Evolutionary conservation across 2,888 invertebrate genomes (phyloP).

Genomic region (Tillus elongatus): DNA sequence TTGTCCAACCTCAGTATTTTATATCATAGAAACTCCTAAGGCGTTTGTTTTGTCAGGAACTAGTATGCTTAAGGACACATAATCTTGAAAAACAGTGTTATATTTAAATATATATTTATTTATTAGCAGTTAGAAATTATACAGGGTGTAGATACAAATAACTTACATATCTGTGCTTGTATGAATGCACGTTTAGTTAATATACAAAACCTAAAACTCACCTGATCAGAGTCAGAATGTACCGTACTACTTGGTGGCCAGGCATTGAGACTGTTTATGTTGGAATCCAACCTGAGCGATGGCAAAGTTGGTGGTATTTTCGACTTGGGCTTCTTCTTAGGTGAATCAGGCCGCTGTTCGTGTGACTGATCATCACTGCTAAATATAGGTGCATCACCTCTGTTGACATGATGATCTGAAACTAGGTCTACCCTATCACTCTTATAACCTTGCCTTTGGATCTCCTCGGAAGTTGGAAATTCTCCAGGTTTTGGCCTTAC

Average conservation of each 20-base stretch:
- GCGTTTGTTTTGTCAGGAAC: too few relatives aligned
- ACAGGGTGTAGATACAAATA: neutral
- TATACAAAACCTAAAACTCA: too few relatives aligned
- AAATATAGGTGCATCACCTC: constrained; percentile 38
- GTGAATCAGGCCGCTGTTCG: constrained; percentile 50
- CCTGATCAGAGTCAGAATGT: constrained; percentile 29
- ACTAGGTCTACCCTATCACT: constrained; percentile 31
- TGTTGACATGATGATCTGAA: constrained; percentile 32
- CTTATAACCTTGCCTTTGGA: constrained; percentile 39
- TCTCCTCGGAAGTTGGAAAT: constrained; percentile 72
- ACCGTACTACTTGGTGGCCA: constrained; percentile 31
- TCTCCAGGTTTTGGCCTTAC: constrained; percentile 73
- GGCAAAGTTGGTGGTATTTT: constrained; percentile 35
- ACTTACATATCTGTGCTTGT: too few relatives aligned
- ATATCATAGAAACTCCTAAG: too few relatives aligned
- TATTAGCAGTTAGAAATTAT: neutral
- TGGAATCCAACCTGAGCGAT: constrained; percentile 27
- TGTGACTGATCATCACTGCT: constrained; percentile 56
- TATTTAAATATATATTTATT: too few relatives aligned
- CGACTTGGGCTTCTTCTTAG: constrained; percentile 31
- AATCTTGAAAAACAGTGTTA: too few relatives aligned
- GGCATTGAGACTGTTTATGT: constrained; percentile 29
- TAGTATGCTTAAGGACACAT: too few relatives aligned
- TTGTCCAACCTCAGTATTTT: too few relatives aligned
- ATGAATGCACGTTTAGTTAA: too few relatives aligned